Evolutionary conservation across 2,113 vertebrate genomes (phyloP).

Genomic region (Ailuropoda melanoleuca): DNA sequence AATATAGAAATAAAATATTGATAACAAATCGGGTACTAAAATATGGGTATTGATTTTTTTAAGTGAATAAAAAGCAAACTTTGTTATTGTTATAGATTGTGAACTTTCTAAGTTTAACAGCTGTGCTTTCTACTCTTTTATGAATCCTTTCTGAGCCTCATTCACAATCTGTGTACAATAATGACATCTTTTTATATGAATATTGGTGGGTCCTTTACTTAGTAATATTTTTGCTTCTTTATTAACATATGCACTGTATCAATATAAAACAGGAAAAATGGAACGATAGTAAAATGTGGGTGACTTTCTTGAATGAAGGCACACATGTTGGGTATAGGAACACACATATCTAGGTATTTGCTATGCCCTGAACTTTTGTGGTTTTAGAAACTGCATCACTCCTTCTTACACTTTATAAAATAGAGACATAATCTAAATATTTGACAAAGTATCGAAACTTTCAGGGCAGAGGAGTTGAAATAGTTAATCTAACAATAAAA

Average conservation of each 20-base stretch:
- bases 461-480: neutral
- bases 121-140: neutral
- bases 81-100: neutral
- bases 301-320: neutral
- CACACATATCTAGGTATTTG: neutral
- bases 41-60: neutral
- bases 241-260: neutral
- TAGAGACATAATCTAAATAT: neutral
- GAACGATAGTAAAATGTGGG: neutral
- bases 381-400: neutral
- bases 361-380: accelerated
- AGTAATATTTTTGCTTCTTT: neutral
- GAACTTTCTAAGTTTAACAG: neutral
- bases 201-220: neutral
- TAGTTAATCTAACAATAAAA: neutral
- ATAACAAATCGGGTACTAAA: neutral
- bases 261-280: neutral
- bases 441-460: neutral
- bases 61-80: neutral
- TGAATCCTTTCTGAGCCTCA: neutral
- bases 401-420: neutral
- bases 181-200: neutral
- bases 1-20: neutral
- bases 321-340: accelerated
- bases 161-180: neutral